phyloP scores from a whole-genome alignment of 2,888 invertebrate genomes.

The Neocrepidodera transversa region DNA sequence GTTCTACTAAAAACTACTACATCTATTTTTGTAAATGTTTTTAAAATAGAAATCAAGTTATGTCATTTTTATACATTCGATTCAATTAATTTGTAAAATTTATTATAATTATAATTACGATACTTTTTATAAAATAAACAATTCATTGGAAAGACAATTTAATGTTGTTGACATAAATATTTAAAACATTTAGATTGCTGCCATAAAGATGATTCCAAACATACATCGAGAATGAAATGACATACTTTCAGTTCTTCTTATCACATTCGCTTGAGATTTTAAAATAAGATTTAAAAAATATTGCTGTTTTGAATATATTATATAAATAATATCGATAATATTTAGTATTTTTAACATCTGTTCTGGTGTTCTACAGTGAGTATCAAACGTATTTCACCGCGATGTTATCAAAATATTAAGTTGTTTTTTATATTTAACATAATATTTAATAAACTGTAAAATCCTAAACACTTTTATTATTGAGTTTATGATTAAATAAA shows the following conservation, averaged over 20 bases:
- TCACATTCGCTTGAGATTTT: no score
- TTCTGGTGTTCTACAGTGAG: background rate
- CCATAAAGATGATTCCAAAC: background rate
- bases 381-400: background rate
- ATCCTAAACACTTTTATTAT: slow-evolving; percentile 2
- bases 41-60: no score
- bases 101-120: no score
- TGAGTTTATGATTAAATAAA: slow-evolving; percentile 1
- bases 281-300: no score
- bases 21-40: no score
- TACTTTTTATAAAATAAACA: no score
- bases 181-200: background rate
- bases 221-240: background rate
- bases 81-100: no score
- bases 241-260: background rate
- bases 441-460: slow-evolving; percentile 7
- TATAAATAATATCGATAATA: background rate
- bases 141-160: background rate
- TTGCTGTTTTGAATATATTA: no score
- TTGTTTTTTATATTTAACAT: slow-evolving; percentile 6
- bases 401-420: slow-evolving; percentile 6
- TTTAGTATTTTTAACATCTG: background rate
- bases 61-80: no score
- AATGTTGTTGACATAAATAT: background rate
- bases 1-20: no score